Conservation (phyloP, 2,797 vertebrate genomes). For the Molothrus ater region DNA sequence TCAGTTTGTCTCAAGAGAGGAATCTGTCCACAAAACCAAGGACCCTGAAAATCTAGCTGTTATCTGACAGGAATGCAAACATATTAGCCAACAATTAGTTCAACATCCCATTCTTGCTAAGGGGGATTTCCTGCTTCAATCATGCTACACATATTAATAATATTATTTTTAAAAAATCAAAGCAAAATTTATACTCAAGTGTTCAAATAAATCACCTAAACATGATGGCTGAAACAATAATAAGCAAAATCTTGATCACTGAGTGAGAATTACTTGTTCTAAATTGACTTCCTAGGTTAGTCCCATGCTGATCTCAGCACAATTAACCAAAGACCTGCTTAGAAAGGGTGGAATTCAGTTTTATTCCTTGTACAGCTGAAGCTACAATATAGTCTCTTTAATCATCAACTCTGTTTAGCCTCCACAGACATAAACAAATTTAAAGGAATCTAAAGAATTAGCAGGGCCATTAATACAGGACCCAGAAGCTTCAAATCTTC, state of each 20-base stretch:
- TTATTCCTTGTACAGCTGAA: neutral
- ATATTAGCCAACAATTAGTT: neutral
- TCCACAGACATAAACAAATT: neutral
- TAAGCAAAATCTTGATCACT: neutral
- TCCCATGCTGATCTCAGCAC: neutral
- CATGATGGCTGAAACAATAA: neutral
- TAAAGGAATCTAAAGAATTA: conserved; percentile 41
- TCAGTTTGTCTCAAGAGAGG: neutral
- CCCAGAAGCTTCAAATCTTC: neutral
- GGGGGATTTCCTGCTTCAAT: neutral
- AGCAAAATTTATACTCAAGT: neutral
- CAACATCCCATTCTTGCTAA: neutral
- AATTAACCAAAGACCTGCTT: neutral
- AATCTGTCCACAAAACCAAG: neutral
- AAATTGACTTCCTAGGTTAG: neutral
- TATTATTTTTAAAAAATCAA: neutral
- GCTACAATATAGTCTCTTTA: neutral
- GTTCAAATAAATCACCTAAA: neutral
- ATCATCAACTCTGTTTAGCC: neutral
- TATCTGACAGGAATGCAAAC: neutral
- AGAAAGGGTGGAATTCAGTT: neutral
- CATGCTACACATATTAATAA: accelerated
- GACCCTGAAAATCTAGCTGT: neutral
- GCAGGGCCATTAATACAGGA: neutral
- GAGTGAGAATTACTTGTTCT: neutral